phyloP scores from a whole-genome alignment of 2,797 vertebrate genomes.

The Notoglanidium macrostoma region DNA sequence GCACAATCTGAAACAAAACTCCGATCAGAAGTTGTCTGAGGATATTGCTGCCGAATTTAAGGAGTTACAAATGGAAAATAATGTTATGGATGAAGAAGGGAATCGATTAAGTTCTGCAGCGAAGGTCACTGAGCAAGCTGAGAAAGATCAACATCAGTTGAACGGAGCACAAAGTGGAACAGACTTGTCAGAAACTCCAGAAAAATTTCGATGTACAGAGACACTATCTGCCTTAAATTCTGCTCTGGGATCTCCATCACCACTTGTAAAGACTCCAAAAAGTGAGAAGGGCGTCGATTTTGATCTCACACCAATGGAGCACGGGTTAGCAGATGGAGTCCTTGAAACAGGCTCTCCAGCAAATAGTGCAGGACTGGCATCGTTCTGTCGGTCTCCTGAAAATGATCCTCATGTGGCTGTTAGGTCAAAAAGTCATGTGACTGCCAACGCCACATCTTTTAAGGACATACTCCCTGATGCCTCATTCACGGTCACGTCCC shows the following conservation, averaged over 20 bases:
- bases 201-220: slow-evolving; percentile 67
- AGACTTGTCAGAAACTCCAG: slow-evolving; percentile 67
- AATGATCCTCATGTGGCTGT: slow-evolving; percentile 56
- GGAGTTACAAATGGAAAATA: slow-evolving; percentile 54
- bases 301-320: slow-evolving; percentile 69
- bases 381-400: slow-evolving; percentile 71
- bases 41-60: slow-evolving; percentile 63
- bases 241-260: slow-evolving; percentile 55
- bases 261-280: slow-evolving; percentile 71
- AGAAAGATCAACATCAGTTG: not conserved
- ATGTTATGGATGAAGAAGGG: slow-evolving; percentile 10
- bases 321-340: slow-evolving; percentile 45
- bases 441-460: slow-evolving; percentile 72
- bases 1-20: slow-evolving; percentile 47
- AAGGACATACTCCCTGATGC: slow-evolving; percentile 75
- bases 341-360: slow-evolving; percentile 74
- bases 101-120: slow-evolving; percentile 34
- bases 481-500: slow-evolving; percentile 81
- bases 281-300: slow-evolving; percentile 78
- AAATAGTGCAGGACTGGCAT: slow-evolving; percentile 67
- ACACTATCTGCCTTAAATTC: slow-evolving; percentile 56
- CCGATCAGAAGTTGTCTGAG: slow-evolving; percentile 70
- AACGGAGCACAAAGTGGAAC: slow-evolving; percentile 44
- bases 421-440: slow-evolving; percentile 65
- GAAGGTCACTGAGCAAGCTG: slow-evolving; percentile 31